A percentile compares a stretch with the other conserved stretches of the same genome.
These are phyloP conservation scores for Forbesichthys papilliferus DNA, from an alignment of 2,113 vertebrate genomes.

Conservation along the genomic window DNA sequence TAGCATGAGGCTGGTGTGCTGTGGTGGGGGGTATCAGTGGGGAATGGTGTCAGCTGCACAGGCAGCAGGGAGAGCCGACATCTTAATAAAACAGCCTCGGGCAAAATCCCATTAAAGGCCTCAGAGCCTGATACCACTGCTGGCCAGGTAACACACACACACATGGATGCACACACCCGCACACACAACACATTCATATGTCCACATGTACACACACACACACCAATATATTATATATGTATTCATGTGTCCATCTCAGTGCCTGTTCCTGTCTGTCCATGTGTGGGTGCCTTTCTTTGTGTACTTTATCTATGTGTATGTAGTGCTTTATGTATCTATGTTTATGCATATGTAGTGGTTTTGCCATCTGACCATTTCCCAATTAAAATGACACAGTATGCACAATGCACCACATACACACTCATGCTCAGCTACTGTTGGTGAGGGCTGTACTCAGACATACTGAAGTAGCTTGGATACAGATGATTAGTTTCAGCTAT, in stretches of 20 bases:
- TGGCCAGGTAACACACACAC: conserved; percentile 90
- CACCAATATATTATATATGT: conserved; percentile 75
- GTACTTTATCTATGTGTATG: conserved; percentile 41
- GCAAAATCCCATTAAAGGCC: conserved; percentile 99
- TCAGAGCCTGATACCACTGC: conserved; percentile 99
- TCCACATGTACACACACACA: conserved; percentile 16
- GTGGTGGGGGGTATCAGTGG: conserved; percentile 72
- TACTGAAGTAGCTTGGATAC: no score
- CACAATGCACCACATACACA: no score
- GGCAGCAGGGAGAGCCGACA: conserved; percentile 99
- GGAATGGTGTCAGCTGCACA: conserved; percentile 99
- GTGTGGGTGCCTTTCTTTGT: conserved; percentile 70
- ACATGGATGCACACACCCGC: conserved; percentile 60
- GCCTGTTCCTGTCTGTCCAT: conserved; percentile 75
- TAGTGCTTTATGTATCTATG: conserved; percentile 32
- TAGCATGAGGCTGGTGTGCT: conserved; percentile 26
- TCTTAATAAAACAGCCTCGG: conserved; percentile 99
- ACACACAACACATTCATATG: conserved; percentile 40
- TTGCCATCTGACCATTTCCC: conserved; percentile 49
- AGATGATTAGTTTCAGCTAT: no score
- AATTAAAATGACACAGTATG: neutral
- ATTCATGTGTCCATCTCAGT: conserved; percentile 78
- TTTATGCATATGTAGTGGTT: conserved; percentile 46
- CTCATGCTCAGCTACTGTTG: no score
- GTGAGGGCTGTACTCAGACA: no score